phyloP scores from a whole-genome alignment of 2,797 vertebrate species.

The Aulostomus chinensis region DNA sequence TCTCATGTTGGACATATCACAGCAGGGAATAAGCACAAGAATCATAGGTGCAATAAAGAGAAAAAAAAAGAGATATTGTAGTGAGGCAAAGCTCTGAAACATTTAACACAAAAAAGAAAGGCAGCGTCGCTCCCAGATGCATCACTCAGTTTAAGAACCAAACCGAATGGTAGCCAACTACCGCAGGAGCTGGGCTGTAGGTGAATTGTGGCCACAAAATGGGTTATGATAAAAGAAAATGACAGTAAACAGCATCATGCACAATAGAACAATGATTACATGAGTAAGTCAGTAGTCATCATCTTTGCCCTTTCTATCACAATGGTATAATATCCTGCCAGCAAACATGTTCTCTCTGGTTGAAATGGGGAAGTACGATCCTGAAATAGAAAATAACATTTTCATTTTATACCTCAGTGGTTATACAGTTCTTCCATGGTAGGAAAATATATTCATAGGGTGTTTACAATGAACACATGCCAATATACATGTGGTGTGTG shows the following conservation, averaged over 20 bases:
- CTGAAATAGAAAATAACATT: conserved; percentile 62
- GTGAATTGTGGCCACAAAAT: conserved; percentile 7
- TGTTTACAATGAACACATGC: conserved; percentile 60
- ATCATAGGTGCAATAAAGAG: conserved; percentile 10
- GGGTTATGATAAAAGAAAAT: conserved; percentile 14
- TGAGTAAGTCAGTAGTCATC: conserved; percentile 31
- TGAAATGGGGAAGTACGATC: conserved; percentile 33
- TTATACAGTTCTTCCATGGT: conserved; percentile 53
- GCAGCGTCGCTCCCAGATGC: neutral
- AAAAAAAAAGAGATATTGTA: neutral
- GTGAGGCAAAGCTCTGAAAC: conserved; percentile 9
- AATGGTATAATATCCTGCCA: conserved; percentile 18
- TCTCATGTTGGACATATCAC: conserved; percentile 23
- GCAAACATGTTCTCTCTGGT: conserved; percentile 24
- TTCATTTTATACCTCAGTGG: conserved; percentile 71
- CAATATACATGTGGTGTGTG: conserved; percentile 35
- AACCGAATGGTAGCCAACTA: conserved; percentile 2
- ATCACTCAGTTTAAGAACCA: neutral
- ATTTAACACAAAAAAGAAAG: conserved; percentile 7
- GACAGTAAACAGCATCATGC: conserved; percentile 19
- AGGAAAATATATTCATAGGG: conserved; percentile 66
- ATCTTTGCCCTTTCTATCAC: conserved; percentile 31
- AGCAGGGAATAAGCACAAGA: conserved; percentile 9
- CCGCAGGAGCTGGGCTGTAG: neutral
- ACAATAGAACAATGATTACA: conserved; percentile 48